Conservation (phyloP, 2,888 invertebrate genomes). For the Platypus cylindrus region DNA sequence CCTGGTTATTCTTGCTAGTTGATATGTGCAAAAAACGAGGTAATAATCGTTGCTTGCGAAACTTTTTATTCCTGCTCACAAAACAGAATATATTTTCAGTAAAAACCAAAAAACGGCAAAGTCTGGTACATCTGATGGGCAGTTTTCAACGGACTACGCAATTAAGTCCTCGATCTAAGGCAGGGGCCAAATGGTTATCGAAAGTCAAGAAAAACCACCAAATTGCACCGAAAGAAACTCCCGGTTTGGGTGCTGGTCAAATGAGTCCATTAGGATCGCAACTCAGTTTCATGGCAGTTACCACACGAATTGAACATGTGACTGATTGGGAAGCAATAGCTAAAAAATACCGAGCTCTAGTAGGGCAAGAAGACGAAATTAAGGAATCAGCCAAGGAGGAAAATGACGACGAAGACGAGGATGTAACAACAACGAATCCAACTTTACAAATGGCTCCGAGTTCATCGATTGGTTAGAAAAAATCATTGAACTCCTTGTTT, state of each 20-base stretch:
- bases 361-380: slow-evolving; percentile 48
- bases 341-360: slow-evolving; percentile 71
- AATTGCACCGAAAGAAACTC: slow-evolving; percentile 65
- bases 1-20: slow-evolving; percentile 79
- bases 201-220: slow-evolving; percentile 72
- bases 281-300: slow-evolving; percentile 62
- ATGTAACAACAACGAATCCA: slow-evolving; percentile 22
- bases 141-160: slow-evolving; percentile 53
- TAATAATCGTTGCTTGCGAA: slow-evolving; percentile 20
- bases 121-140: slow-evolving; percentile 71
- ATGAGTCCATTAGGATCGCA: slow-evolving; percentile 76
- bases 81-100: too few species aligned
- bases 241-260: slow-evolving; percentile 66
- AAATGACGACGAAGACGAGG: slow-evolving; percentile 29
- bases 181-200: slow-evolving; percentile 79
- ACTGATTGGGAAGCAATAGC: slow-evolving; percentile 87
- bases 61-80: slow-evolving; percentile 1
- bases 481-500: too few species aligned
- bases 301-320: slow-evolving; percentile 74
- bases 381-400: slow-evolving; percentile 30
- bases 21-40: slow-evolving; percentile 55
- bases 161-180: slow-evolving; percentile 66
- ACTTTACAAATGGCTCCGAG: slow-evolving; percentile 18
- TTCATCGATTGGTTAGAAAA: slow-evolving; percentile 20
- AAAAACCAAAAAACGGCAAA: slow-evolving; percentile 47